Conservation (phyloP, 2,113 vertebrate genomes). For the Bothrops jararaca region DNA sequence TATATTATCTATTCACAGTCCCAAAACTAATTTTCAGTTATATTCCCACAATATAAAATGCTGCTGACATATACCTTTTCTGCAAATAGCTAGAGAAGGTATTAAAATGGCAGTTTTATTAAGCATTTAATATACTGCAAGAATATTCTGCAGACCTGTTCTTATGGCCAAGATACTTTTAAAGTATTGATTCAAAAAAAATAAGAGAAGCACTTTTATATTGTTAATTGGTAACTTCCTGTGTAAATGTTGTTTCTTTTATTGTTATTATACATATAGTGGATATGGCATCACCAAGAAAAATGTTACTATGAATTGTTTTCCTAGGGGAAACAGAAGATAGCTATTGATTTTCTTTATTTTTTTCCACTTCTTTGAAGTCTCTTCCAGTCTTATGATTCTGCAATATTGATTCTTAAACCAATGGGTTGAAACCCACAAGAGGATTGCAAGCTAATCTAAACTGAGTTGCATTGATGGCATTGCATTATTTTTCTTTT, state of each 20-base stretch:
- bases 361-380: neutral
- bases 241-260: neutral
- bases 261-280: neutral
- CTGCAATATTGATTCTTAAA: neutral
- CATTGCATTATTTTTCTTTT: neutral
- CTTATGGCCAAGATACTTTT: neutral
- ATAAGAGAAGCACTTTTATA: neutral
- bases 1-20: neutral
- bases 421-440: neutral
- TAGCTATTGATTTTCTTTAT: too few relatives aligned
- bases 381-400: neutral
- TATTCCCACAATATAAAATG: neutral
- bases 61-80: neutral
- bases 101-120: neutral
- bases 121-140: neutral
- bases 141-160: neutral
- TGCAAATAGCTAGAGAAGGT: neutral
- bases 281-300: neutral
- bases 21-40: neutral
- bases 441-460: neutral
- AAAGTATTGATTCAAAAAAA: neutral
- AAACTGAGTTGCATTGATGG: too few relatives aligned
- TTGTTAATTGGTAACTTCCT: neutral
- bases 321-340: neutral
- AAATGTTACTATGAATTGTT: neutral